Base-by-base conservation (phyloP, 2,797 vertebrate species). In the Sebastes minor region DNA sequence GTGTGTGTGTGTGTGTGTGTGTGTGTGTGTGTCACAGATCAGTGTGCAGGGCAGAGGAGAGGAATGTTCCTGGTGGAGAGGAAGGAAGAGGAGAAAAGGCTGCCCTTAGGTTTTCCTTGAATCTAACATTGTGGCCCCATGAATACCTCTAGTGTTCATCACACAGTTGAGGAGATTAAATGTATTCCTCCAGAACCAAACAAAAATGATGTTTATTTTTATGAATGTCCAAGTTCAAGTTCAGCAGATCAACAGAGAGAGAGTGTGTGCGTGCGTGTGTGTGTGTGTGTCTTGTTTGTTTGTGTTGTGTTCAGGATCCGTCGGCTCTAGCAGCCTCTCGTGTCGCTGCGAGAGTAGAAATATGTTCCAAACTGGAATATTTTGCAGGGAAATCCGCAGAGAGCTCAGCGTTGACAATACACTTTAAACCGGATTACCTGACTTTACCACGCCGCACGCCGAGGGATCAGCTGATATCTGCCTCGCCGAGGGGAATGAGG, bases 381-480 rank as follows among this genome's bases (percentile, higher is more conserved):
- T 12, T 77, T 83, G 69, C 42, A 30, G 70, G 73, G 80, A 78
- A 86, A 83, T 80, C 81, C 30, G 4, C 56, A 0, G 66, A 78
- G 49, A 71, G 79, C 72, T 76, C 74, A 59, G 57, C 74, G 27
- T 42, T 67, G 78, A 86, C 78, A 68, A 74, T 59, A 71, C 60
- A 57, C 77, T 83, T 65, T 74, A 80, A 83, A 80, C 22, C 59
- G 57, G 77, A 83, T 81, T 71, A 83, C 70, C 65, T 83, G 84
- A 86, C 76, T 78, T 71, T 61, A 59, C 63, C 2, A 8, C 27
- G 12, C 55, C 27, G 55, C 71, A 71, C 33, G 35, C 28, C 52
- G 60, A 71, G 57, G 56, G 72, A 76, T 74, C 79, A 75, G 72
- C 71, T 82, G 71, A 78, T 81, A 77, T 69, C 57, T 79, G 76